Evolutionary conservation across 2,113 vertebrate genomes (phyloP), one percentile per base, ranked within the genome.

Genomic region (Eptesicus fuscus): DNA sequence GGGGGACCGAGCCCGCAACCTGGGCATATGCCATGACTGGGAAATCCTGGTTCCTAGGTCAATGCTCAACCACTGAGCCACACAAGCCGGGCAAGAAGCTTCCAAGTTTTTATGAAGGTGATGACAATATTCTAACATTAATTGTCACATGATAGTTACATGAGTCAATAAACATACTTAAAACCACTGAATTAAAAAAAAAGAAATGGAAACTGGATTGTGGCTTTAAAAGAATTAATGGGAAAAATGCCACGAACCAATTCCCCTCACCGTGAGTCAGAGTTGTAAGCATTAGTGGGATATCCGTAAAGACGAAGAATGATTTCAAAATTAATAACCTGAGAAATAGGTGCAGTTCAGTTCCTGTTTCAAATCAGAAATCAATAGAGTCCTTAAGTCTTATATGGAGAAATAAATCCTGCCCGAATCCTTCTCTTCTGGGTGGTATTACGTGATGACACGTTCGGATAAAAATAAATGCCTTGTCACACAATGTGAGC

Each of bases 391-490:
- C 20, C 35, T 93, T 63, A 95, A 95, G 78, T 87, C 79, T 25
- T 88, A 10, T 93, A 32, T 14, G 90, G 79, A 96, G 83, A 92
- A 93, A 77, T 91, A 83, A 91, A 92, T 51, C 59, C 77, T 88
- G 32, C 14, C 40, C 59, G 22, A 90, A 88, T 56, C 14, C n/a
- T 65, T 88, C 30, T 67, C 20, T 93, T 91, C 63, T 53, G 56
- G 85, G 37, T 82, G 20, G 16, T 23, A 90, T 91, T 59, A 59
- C 35, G 37, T 49, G n/a, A 37, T 90, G 77, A 79, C 32, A 49
- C 1, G 2, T 61, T 11, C 12, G 28, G 82, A 69, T 87, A 65
- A 87, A 94, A 91, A 82, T 77, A 77, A 93, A 91, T 65, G 61
- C 53, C 49, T 83, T 83, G 63, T 91, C 70, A 90, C 70, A 59